These are phyloP conservation scores for Trichomycterus rosablanca DNA, from an alignment of 2,113 vertebrate genomes.

Conservation along the genomic window DNA sequence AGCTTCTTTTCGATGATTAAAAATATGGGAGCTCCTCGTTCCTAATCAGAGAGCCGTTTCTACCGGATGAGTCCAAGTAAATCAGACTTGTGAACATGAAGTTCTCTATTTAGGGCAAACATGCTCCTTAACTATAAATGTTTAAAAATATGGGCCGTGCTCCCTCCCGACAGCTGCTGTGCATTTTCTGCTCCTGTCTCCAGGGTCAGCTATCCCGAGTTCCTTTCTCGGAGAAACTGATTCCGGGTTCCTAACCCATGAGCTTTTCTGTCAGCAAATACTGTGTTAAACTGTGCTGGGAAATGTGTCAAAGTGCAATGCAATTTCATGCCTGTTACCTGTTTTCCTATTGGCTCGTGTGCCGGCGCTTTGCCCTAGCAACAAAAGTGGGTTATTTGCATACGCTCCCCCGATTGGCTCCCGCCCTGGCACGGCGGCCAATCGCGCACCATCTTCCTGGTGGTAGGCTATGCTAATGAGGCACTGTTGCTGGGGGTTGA, in stretches of 20 bases:
- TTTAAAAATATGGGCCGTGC: conserved; percentile 43
- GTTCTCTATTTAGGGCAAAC: conserved; percentile 34
- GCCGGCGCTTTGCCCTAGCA: conserved; percentile 80
- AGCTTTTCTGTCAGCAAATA: conserved; percentile 51
- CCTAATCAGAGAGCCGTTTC: conserved; percentile 6
- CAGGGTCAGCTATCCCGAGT: conserved; percentile 35
- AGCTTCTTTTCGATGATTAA: conserved; percentile 5
- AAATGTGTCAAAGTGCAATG: conserved; percentile 83
- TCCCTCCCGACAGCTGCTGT: conserved; percentile 37
- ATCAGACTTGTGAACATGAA: conserved; percentile 32
- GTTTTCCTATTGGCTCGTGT: conserved; percentile 80
- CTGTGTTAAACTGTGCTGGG: conserved; percentile 80
- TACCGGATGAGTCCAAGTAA: conserved; percentile 4
- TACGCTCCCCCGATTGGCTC: conserved; percentile 72
- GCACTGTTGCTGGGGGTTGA: conserved; percentile 83
- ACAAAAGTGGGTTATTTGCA: conserved; percentile 81
- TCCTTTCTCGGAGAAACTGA: conserved; percentile 41
- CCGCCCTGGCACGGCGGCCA: conserved; percentile 57
- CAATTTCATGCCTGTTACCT: conserved; percentile 81
- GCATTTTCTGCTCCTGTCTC: conserved; percentile 40
- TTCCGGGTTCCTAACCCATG: conserved; percentile 47
- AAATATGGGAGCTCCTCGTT: not conserved
- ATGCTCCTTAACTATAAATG: conserved; percentile 38
- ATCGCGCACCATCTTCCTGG: conserved; percentile 60
- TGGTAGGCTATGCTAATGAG: conserved; percentile 89